phyloP scores from a whole-genome alignment of 1,140 invertebrate genomes.

The Drosophila lacteicornis region DNA sequence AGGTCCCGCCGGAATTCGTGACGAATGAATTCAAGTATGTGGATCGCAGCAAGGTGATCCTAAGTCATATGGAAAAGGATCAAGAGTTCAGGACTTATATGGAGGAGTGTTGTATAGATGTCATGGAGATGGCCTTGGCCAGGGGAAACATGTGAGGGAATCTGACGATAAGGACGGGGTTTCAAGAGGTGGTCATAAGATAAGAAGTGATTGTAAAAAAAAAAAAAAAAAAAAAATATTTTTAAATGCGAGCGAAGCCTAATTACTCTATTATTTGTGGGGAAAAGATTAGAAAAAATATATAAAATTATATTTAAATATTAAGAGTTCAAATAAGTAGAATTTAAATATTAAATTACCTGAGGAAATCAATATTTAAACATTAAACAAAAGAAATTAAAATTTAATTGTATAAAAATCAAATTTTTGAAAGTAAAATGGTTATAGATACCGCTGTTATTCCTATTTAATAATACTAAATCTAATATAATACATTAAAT shows the following conservation, averaged over 20 bases:
- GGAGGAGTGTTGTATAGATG: conserved; percentile 58
- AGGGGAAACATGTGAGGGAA: conserved; percentile 19
- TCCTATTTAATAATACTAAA: no score
- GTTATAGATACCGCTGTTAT: no score
- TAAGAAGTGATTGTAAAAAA: conserved; percentile 41
- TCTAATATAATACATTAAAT: no score
- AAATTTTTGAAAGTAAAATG: no score
- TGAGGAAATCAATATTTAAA: not conserved
- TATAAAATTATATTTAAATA: not conserved
- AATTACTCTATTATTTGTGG: conserved; percentile 6
- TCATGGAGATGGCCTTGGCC: conserved; percentile 58
- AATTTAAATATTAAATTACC: not conserved
- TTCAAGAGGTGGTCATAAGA: not conserved
- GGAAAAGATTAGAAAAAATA: no score
- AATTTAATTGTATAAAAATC: no score
- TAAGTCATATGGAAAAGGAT: conserved; percentile 60
- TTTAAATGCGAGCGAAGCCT: not conserved
- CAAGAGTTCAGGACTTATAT: conserved; percentile 47
- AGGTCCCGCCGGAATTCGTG: conserved; percentile 56
- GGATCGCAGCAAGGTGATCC: conserved; percentile 53
- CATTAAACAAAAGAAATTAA: not conserved
- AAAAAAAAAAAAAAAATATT: not conserved
- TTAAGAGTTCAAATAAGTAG: not conserved
- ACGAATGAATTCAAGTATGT: conserved; percentile 73
- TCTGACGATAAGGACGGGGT: conserved; percentile 26